Percentiles rank a stretch among this genome's conserved stretches.
Conservation (phyloP, 1,140 invertebrate genomes). For the Cydia pomonella region DNA sequence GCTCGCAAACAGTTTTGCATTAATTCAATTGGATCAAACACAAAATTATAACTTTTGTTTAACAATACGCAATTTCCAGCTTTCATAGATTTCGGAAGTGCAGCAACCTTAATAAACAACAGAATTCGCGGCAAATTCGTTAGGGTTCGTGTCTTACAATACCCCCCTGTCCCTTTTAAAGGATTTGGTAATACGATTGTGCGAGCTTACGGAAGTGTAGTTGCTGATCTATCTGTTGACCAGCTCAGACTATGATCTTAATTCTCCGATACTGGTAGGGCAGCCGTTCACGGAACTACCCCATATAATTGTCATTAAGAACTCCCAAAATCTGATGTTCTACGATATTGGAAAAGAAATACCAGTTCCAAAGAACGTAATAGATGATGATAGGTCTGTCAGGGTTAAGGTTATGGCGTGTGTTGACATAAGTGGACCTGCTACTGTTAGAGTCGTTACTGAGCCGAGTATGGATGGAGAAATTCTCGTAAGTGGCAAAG, state of each 20-base stretch:
- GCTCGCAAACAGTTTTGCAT: slow-evolving; percentile 37
- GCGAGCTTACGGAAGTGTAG: slow-evolving; percentile 34
- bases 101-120: slow-evolving; percentile 35
- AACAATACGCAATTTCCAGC: slow-evolving; percentile 31
- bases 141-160: slow-evolving; percentile 27
- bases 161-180: slow-evolving; percentile 19
- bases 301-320: slow-evolving; percentile 36
- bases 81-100: slow-evolving; percentile 44
- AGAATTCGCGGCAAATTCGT: slow-evolving; percentile 1
- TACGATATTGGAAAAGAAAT: slow-evolving; percentile 30
- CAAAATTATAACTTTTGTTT: slow-evolving; percentile 36
- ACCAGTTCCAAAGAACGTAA: neutral
- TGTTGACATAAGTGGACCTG: neutral
- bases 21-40: slow-evolving; percentile 1
- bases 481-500: neutral
- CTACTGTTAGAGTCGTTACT: neutral
- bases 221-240: slow-evolving; percentile 39
- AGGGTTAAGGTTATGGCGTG: neutral
- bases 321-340: slow-evolving; percentile 23
- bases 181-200: slow-evolving; percentile 44
- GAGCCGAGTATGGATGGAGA: neutral
- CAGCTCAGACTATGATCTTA: slow-evolving; percentile 32
- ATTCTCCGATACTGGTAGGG: slow-evolving; percentile 38
- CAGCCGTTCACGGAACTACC: slow-evolving; percentile 43
- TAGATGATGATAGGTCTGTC: neutral